Percentiles rank a stretch among this genome's conserved stretches.
phyloP scores from a whole-genome alignment of 2,888 invertebrate genomes.

The Orchestes rusci region DNA sequence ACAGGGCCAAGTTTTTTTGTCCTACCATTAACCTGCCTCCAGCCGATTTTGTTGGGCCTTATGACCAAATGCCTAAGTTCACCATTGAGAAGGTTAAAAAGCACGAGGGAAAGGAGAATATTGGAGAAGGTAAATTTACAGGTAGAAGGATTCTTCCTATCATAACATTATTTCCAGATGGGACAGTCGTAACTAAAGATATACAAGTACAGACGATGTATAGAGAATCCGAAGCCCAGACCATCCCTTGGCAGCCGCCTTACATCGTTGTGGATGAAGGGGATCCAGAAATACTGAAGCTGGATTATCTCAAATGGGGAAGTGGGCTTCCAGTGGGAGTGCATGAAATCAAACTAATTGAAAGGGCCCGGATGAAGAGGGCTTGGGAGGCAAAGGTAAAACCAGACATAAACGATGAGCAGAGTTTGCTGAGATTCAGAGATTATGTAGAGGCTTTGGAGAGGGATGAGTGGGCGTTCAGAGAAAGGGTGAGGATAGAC shows the following conservation, averaged over 20 bases:
- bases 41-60: slow-evolving; percentile 23
- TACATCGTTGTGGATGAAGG: slow-evolving; percentile 45
- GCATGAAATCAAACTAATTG: slow-evolving; percentile 57
- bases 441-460: slow-evolving; percentile 73
- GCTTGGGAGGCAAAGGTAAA: slow-evolving; percentile 56
- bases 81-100: slow-evolving; percentile 27
- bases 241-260: slow-evolving; percentile 68
- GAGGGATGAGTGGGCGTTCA: slow-evolving; percentile 73
- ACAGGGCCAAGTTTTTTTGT: slow-evolving; percentile 33
- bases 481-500: slow-evolving; percentile 56
- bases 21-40: slow-evolving; percentile 30
- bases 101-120: slow-evolving; percentile 16
- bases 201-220: slow-evolving; percentile 57
- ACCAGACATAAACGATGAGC: slow-evolving; percentile 45
- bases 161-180: not conserved
- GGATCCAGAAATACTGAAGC: slow-evolving; percentile 59
- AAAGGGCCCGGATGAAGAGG: slow-evolving; percentile 59
- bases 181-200: slow-evolving; percentile 13
- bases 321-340: slow-evolving; percentile 56
- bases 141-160: too few relatives aligned
- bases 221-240: slow-evolving; percentile 71
- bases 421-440: slow-evolving; percentile 54
- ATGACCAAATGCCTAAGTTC: slow-evolving; percentile 29
- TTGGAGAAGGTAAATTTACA: too few relatives aligned
- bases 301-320: slow-evolving; percentile 47